Evolutionary conservation across 1,140 invertebrate genomes (phyloP), one percentile per base, ranked within the genome.

Genomic region (Aphelinus certus): DNA sequence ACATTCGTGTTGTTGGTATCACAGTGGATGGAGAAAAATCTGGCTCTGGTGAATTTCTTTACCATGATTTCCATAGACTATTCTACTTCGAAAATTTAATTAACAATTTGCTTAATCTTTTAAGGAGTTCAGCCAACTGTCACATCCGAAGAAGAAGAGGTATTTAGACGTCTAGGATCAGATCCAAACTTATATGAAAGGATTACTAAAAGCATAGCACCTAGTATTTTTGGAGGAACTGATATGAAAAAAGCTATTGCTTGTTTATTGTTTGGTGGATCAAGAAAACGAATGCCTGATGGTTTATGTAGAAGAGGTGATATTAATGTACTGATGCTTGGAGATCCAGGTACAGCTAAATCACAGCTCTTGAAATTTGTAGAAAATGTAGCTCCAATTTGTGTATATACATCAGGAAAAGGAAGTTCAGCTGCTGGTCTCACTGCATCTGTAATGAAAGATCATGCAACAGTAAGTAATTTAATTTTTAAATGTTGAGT

Each of bases 261-360:
- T 46, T 98, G 96, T 84, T 88, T 99, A 60, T 86, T 99, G 45
- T 99, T 99, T 90, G 97, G 97, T 79, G 97, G 92, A 77, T 94
- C 95, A 0, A 88, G 95, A 9, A 97, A 97, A 85, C 92, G 94
- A 70, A 88, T 99, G 76, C 98, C 98, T 0, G 98, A 99, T 89
- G 98, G 97, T 6, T 87, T 99, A 60, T 96, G 94, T 2, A 90
- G 98, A 48, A 91, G 98, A 87, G 98, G 98, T 4, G 98, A 99
- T 83, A 98, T 99, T 68, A 99, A 99, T 86, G 90, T 99, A 3
- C 87, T 99, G 2, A 89, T 99, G 66, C 88, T 99, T 2, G 98
- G 98, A 72, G 98, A 99, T 90, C 98, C 98, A 47, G 98, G 98
- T 83, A 99, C 98, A 3, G 98, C 98, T 5, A 99, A 99, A 85